phyloP scores from a whole-genome alignment of 2,888 invertebrate genomes.

The Drosophila percnosoma region DNA sequence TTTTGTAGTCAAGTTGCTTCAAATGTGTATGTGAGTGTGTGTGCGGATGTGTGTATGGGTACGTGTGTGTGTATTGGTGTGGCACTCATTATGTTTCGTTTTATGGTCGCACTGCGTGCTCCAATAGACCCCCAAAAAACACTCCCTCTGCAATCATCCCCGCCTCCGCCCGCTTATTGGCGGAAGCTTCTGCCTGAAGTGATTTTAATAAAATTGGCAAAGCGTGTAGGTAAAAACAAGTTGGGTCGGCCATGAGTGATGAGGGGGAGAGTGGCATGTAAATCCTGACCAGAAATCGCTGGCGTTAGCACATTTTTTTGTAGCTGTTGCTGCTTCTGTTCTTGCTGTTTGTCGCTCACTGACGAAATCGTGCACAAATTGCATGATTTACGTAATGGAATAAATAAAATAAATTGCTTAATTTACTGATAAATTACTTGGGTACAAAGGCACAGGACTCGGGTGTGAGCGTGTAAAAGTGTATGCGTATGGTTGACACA shows the following conservation, averaged over 20 bases:
- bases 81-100: conserved; percentile 72
- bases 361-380: conserved; percentile 80
- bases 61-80: conserved; percentile 46
- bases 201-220: conserved; percentile 80
- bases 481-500: conserved; percentile 27
- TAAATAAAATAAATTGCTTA: conserved; percentile 84
- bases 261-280: conserved; percentile 45
- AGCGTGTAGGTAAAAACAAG: conserved; percentile 75
- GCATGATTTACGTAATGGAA: conserved; percentile 83
- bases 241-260: conserved; percentile 18
- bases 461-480: not conserved
- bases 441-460: conserved; percentile 21
- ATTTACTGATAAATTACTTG: conserved; percentile 83
- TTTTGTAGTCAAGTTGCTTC: conserved; percentile 69
- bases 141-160: conserved; percentile 3
- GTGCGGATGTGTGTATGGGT: conserved; percentile 6
- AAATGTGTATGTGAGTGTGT: conserved; percentile 29
- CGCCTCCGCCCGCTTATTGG: not conserved
- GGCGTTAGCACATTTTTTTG: conserved; percentile 66
- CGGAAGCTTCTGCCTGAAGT: conserved; percentile 64
- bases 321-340: conserved; percentile 1
- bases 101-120: conserved; percentile 64
- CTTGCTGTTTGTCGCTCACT: conserved; percentile 46
- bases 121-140: conserved; percentile 13
- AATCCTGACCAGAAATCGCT: conserved; percentile 78